Evolutionary conservation across 2,797 vertebrate species (phyloP), one percentile per base, ranked within the genome.

Genomic region (Tolypeutes matacus): DNA sequence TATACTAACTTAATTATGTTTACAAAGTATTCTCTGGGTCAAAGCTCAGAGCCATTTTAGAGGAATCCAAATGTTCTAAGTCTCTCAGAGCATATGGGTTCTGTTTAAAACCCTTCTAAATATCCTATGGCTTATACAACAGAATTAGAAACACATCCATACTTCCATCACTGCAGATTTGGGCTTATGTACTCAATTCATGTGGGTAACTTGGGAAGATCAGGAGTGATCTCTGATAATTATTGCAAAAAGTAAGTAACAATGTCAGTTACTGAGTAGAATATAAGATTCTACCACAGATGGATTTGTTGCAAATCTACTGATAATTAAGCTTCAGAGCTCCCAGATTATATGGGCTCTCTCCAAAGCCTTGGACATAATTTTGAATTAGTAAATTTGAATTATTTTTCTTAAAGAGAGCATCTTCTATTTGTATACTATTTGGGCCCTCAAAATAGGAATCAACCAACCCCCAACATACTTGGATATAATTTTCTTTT

Each of bases 321-420:
- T 73, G 7, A 88, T 42, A 7, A 25, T 64, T 58, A 34, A 69
- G 14, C 2, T 31, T 42, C n/a, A 70, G 21, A 64, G 3, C 20
- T 46, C 18, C 14, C 34, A 51, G 13, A n/a, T 62, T 84, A 60
- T 17, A 53, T n/a, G 14, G 20, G 0, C 4, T 46, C 8, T 83
- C 89, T 34, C 7, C 7, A 73, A 85, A 23, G 3, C 6, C 3
- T 60, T 67, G 34, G 14, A 75, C 9, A 31, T 81, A 49, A 88
- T 77, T 92, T 81, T 86, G 2, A 95, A 75, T 91, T 60, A 53
- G 14, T 77, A 65, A 39, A 80, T 92, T 82, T 73, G n/a, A 78
- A 31, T 84, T 58, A 31, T 29, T 80, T 91, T 87, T 87, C 39
- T 56, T 89, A 72, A 90, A 13, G 7, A 81, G 27, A 9, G 2